These are phyloP conservation scores for Gallinago jamesoni DNA, from an alignment of 2,113 vertebrate genomes.

Conservation along the genomic window DNA sequence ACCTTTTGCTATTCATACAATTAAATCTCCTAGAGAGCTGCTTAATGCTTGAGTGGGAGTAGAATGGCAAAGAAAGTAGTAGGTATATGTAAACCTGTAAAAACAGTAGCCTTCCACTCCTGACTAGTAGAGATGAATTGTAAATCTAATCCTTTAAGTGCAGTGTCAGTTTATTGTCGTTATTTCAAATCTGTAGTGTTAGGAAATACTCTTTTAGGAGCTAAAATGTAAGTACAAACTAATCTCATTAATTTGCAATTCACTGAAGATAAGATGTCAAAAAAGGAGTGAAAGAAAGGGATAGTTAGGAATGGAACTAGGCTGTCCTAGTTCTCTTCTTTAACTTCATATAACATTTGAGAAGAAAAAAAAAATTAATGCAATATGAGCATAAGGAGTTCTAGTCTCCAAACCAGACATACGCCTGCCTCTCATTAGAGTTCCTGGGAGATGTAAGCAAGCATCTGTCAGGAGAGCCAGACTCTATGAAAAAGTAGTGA, in stretches of 20 bases:
- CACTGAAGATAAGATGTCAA: fast-evolving
- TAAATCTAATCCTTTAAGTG: not conserved
- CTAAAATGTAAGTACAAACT: not conserved
- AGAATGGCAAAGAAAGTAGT: not conserved
- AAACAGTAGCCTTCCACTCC: not conserved
- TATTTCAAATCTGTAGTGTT: not conserved
- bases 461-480: slow-evolving; percentile 33
- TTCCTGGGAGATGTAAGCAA: slow-evolving; percentile 25
- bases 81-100: not conserved
- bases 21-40: not conserved
- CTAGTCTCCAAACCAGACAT: slow-evolving; percentile 1
- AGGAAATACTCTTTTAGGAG: not conserved
- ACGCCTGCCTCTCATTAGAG: slow-evolving; percentile 33
- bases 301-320: not conserved
- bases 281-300: not conserved
- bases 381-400: not conserved
- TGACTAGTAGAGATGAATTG: fast-evolving
- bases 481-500: not conserved
- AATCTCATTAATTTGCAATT: not conserved
- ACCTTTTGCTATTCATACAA: not conserved
- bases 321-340: not conserved
- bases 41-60: not conserved
- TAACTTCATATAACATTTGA: fast-evolving
- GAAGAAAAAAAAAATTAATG: not conserved
- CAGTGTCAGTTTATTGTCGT: not conserved